These are phyloP conservation scores for Leptopilina boulardi DNA, from an alignment of 1,140 invertebrate species.

Conservation along the genomic window DNA sequence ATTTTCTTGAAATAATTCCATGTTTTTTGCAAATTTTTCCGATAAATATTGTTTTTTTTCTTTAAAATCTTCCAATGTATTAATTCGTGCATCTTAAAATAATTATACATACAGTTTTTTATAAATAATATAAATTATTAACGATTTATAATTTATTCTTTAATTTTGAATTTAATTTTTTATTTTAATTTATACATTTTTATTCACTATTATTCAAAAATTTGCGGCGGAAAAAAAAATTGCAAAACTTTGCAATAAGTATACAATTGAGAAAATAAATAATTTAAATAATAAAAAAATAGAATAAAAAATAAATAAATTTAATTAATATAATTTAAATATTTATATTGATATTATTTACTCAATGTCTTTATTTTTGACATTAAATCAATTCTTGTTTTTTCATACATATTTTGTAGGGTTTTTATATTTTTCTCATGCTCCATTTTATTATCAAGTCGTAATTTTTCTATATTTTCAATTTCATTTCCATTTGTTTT, in stretches of 20 bases:
- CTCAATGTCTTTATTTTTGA: slow-evolving; percentile 62
- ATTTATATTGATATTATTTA: too few species aligned
- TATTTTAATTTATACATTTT: too few species aligned
- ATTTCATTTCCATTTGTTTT: slow-evolving; percentile 50
- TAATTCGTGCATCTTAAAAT: slow-evolving; percentile 61
- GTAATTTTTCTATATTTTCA: slow-evolving; percentile 44
- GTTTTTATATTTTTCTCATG: slow-evolving; percentile 52
- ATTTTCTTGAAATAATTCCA: slow-evolving; percentile 47
- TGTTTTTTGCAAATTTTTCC: slow-evolving; percentile 50
- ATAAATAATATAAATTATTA: too few species aligned
- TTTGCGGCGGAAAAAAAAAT: slow-evolving; percentile 13
- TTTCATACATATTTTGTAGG: slow-evolving; percentile 57
- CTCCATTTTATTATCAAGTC: slow-evolving; percentile 46
- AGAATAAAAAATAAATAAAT: too few species aligned
- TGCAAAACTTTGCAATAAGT: too few species aligned
- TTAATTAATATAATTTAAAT: too few species aligned
- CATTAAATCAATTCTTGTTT: slow-evolving; percentile 52
- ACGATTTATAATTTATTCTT: too few species aligned
- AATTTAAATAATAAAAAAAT: too few species aligned
- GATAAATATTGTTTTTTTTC: slow-evolving; percentile 44
- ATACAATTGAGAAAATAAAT: too few species aligned
- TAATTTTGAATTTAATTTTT: too few species aligned
- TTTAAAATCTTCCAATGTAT: slow-evolving; percentile 66
- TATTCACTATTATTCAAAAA: too few species aligned
- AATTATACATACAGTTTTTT: neutral